Conservation (phyloP, 1,140 invertebrate species). For the Monomorium pharaonis region DNA sequence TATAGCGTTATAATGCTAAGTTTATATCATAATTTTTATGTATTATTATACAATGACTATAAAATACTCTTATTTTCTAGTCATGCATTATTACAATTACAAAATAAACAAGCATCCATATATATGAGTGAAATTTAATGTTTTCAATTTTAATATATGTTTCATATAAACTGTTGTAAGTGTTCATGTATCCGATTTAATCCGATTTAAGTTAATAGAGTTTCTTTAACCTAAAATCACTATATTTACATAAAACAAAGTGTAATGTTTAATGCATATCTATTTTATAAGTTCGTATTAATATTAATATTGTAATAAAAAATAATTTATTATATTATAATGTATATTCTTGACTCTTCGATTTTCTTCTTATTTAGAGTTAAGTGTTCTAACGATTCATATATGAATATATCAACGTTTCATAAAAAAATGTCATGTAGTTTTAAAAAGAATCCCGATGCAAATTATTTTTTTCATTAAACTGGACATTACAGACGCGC, state of each 20-base stretch:
- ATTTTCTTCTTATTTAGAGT: not conserved
- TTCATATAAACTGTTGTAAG: not conserved
- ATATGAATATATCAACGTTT: not conserved
- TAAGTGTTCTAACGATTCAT: not conserved
- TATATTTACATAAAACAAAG: not conserved
- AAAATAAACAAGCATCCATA: not conserved
- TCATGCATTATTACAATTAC: slow-evolving; percentile 32
- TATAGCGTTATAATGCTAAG: not conserved
- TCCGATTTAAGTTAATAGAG: not conserved
- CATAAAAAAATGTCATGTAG: not conserved
- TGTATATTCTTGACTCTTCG: not conserved
- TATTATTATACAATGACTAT: slow-evolving; percentile 5
- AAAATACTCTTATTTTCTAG: slow-evolving; percentile 29
- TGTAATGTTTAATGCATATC: not conserved
- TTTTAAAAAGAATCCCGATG: too few relatives aligned
- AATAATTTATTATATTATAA: slow-evolving; percentile 1
- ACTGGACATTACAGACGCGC: too few relatives aligned
- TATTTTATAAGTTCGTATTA: not conserved
- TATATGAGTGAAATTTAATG: not conserved
- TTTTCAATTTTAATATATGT: slow-evolving; percentile 23
- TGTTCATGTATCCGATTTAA: not conserved
- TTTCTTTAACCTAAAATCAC: slow-evolving; percentile 8
- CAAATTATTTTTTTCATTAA: too few relatives aligned
- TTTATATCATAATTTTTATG: slow-evolving; percentile 11
- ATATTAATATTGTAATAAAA: not conserved